phyloP scores from a whole-genome alignment of 2,888 invertebrate species.

The Chrysomela aeneicollis region DNA sequence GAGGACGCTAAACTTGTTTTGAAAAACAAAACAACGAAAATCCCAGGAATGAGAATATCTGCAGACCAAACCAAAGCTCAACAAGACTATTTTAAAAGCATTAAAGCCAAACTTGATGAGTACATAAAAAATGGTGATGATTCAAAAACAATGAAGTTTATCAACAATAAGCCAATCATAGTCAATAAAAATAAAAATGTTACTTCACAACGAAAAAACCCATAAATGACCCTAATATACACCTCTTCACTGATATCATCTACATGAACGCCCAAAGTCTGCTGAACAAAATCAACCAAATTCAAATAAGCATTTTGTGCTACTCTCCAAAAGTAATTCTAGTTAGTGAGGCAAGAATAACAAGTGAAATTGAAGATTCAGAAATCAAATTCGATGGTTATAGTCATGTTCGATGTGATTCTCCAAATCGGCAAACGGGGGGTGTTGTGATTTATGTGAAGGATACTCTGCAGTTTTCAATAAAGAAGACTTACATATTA shows the following conservation, averaged over 20 bases:
- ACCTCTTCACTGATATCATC: constrained; percentile 12
- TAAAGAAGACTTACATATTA: constrained; percentile 4
- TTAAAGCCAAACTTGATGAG: constrained; percentile 11
- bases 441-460: constrained; percentile 15
- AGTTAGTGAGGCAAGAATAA: constrained; percentile 20
- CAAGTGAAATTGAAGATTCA: constrained; percentile 15
- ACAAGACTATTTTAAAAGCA: constrained; percentile 8
- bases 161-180: constrained; percentile 13
- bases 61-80: constrained; percentile 13
- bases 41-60: constrained; percentile 8
- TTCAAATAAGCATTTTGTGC: constrained; percentile 18
- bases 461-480: constrained; percentile 11
- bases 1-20: constrained; percentile 6
- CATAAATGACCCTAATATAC: constrained; percentile 10
- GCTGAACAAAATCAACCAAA: constrained; percentile 15
- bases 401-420: constrained; percentile 10
- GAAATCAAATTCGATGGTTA: constrained; percentile 18
- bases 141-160: constrained; percentile 9
- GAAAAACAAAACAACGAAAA: constrained; percentile 9
- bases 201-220: constrained; percentile 14
- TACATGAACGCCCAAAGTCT: constrained; percentile 19
- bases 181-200: constrained; percentile 10
- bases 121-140: constrained; percentile 11
- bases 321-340: constrained; percentile 19
- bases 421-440: constrained; percentile 7